Percentiles rank a stretch among this genome's conserved stretches.
phyloP scores from a whole-genome alignment of 2,888 invertebrate species.

The Taenaris catops region DNA sequence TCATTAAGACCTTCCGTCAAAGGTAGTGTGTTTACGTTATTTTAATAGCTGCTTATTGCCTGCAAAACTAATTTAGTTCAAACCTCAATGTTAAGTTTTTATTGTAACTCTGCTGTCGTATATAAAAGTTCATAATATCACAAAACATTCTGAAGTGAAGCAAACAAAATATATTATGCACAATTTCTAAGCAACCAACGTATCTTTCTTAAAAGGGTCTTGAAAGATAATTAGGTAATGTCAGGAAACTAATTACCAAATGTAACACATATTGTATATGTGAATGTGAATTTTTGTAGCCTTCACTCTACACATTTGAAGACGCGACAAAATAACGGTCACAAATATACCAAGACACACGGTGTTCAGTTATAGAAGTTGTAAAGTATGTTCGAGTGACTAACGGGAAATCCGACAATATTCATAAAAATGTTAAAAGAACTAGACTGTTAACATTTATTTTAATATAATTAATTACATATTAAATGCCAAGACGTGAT shows the following conservation, averaged over 20 bases:
- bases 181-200: no score
- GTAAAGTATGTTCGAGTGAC: constrained; percentile 12
- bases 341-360: constrained; percentile 45
- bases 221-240: no score
- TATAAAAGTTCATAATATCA: no score
- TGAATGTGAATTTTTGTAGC: constrained; percentile 42
- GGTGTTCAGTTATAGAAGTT: constrained; percentile 46
- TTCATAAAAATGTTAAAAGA: not conserved
- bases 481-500: no score
- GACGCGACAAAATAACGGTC: constrained; percentile 56
- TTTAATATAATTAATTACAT: no score
- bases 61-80: constrained; percentile 46
- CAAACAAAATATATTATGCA: no score
- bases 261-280: not conserved
- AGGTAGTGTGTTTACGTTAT: constrained; percentile 72
- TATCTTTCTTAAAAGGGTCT: no score
- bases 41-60: constrained; percentile 55
- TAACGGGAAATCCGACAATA: constrained; percentile 17
- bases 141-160: no score
- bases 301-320: constrained; percentile 43
- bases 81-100: no score
- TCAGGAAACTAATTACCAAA: no score
- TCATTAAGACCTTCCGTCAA: constrained; percentile 74
- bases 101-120: no score
- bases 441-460: constrained; percentile 5